Evolutionary conservation across 2,888 invertebrate species (phyloP), one percentile per base, ranked within the genome.

Genomic region (Cremastobaeus sp.): DNA sequence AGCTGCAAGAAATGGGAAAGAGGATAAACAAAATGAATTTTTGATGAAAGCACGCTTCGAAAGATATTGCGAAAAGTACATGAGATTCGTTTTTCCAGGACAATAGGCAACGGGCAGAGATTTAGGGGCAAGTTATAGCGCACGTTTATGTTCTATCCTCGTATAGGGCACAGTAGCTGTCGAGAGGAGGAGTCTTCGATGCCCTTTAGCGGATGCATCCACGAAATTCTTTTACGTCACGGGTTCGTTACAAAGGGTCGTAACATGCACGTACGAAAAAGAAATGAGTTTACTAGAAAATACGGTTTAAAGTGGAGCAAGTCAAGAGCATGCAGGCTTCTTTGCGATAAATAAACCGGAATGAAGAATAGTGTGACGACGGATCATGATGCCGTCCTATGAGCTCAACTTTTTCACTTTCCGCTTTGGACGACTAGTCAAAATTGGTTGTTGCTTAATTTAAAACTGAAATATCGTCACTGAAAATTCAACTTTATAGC

Each of bases 181-280:
- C 48, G 47, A 60, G 47, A 66, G 41, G 71, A 32, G 66, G 64
- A 70, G 64, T 64, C 64, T 66, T 66, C 65, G 72, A 72, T 65
- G 62, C 60, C 52, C 50, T 32, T 45, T 39, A 57, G 66, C 60
- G 52, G 71, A 76, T 68, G 69, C 60, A 65, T 52, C 72, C 71
- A 54, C 35, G 48, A 76, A 78, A 77, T 76, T 68, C 74, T 75
- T 76, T 78, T 78, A 78, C 68, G 48, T 52, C 21, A 17, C 45
- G 43, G 50, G 28, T 68, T 68, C 52, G 73, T 62, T 59, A 68
- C 62, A 50, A 57, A 73, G 68, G 57, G 25, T 68, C 68, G 68
- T 57, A 74, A 68, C 64, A 74, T 45, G 62, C 73, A 68, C 60
- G 64, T 66, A 72, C 72, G 39, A 54, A 68, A 72, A 68, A 68